Percentiles rank a stretch among this genome's conserved stretches.
These are phyloP conservation scores for Coreoperca whiteheadi DNA, from an alignment of 2,113 vertebrate species.

Conservation along the genomic window DNA sequence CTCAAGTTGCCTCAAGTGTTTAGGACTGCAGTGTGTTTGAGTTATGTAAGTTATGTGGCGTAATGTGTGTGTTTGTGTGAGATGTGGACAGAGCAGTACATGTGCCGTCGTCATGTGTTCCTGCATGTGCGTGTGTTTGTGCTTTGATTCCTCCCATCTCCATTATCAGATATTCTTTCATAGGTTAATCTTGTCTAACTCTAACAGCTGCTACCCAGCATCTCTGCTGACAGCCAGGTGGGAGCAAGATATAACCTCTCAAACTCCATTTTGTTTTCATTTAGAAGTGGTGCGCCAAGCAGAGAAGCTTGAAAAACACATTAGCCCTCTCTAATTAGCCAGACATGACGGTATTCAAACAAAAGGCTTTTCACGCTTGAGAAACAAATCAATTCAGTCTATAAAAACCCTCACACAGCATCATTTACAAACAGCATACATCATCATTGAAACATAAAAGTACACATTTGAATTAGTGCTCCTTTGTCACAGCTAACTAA, in stretches of 20 bases:
- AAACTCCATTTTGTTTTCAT: slow-evolving; percentile 30
- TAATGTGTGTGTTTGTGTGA: not conserved
- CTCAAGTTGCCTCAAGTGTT: not conserved
- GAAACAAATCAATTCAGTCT: slow-evolving; percentile 39
- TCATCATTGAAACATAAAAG: slow-evolving; percentile 50
- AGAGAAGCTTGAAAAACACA: slow-evolving; percentile 50
- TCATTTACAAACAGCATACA: slow-evolving; percentile 38
- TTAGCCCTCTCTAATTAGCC: slow-evolving; percentile 62
- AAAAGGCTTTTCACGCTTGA: slow-evolving; percentile 33
- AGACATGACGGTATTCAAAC: slow-evolving; percentile 30
- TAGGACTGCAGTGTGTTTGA: not conserved
- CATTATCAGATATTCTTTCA: slow-evolving; percentile 1
- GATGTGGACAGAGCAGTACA: not conserved
- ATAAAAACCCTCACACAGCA: slow-evolving; percentile 46
- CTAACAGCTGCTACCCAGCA: slow-evolving; percentile 23
- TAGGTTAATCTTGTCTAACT: slow-evolving; percentile 1
- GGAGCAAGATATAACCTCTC: slow-evolving; percentile 2
- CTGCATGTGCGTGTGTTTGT: not conserved
- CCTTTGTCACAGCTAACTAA: slow-evolving; percentile 45
- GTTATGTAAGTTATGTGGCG: not conserved
- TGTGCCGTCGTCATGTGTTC: not conserved
- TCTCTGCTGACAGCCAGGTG: slow-evolving; percentile 14
- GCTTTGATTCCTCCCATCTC: not conserved
- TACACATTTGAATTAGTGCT: slow-evolving; percentile 48
- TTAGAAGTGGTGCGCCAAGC: slow-evolving; percentile 1